Base-by-base conservation (phyloP, 2,113 vertebrate species). In the Cnemophilus loriae region DNA sequence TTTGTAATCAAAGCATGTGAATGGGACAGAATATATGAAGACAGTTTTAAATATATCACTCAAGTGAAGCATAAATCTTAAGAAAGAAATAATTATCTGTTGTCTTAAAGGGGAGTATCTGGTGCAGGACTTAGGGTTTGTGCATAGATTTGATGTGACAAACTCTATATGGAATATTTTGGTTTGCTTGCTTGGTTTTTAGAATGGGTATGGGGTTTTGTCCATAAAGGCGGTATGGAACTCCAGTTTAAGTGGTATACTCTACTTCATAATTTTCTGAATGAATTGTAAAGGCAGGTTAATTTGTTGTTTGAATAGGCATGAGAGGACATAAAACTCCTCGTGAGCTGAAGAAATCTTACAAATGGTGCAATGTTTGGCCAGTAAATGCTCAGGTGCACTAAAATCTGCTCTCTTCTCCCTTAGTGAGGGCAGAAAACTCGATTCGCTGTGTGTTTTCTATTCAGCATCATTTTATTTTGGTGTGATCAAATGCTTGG, bases 251-350 rank as follows among this genome's bases (percentile, higher is more conserved):
- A 82, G 61, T 39, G n/a, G 6, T 35, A 50, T 35, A 56, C 90
- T 84, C 91, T 50, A 8, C 94, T 92, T 96, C 67, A 81, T 96
- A 52, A 16, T 96, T 97, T 97, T 93, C 85, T 91, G 96, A 97
- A 92, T 96, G 80, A 92, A 53, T 82, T 85, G 68, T 87, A 91
- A 92, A 91, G 75, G 53, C 73, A 93, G 93, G 50, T 91, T 95
- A 71, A 95, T 97, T 95, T 96, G 68, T 68, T 96, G 24, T 77
- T 78, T 89, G 86, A 85, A 55, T 90, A 78, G 78, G 70, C 42
- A 39, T 64, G 49, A 91, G 69, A 92, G 73, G 55, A 85, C 52
- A 21, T 83, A 80, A 84, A 93, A 70, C 74, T 93, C 56, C 53
- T 81, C 16, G 16, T 73, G 80, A 90, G 73, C 28, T 89, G 67